Evolutionary conservation across 2,113 vertebrate genomes (phyloP), one percentile per base, ranked within the genome.

Genomic region (Chloroceryle aenea): DNA sequence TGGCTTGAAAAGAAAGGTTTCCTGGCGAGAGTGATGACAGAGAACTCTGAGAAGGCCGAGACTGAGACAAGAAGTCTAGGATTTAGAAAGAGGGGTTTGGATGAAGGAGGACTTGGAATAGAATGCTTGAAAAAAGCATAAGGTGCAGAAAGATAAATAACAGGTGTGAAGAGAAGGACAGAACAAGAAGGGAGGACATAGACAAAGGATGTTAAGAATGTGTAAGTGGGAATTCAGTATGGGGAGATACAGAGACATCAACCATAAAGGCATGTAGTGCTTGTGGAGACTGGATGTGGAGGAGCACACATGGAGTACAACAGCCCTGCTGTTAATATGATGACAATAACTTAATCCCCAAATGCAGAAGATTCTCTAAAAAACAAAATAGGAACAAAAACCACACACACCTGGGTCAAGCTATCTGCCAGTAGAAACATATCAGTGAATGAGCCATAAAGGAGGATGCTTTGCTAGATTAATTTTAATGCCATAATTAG

Each of bases 121-220:
- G 12, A 7, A 73, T 45, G 17, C 22, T 23, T 34, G 9, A 83
- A 66, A 53, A 62, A 30, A 78, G 36, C 62, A 23, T 25, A 63
- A 89, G 10, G 9, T 56, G 26, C 22, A 29, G 56, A 88, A 75
- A 58, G 9, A 36, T 17, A 55, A 48, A 78, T 16, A 72, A 38
- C 12, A 79, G 18, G 34, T 4, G 1, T 27, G 25, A 82, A 52
- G 18, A 90, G 20, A 83, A 72, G 26, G 74, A 40, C 30, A 72
- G 43, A 85, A 74, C 1, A 14, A 69, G 16, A 7, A 21, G 12
- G 10, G 16, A 88, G 27, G 48, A 47, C 58, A 80, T 48, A 58
- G 6, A 43, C 18, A 56, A 79, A 64, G 25, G 22, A 26, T 2
- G 0, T 14, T 18, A 58, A 29, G 32, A 64, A 45, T 0, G 1